Conservation (phyloP, 1,140 invertebrate species). For the Macrostomum lignano region DNA sequence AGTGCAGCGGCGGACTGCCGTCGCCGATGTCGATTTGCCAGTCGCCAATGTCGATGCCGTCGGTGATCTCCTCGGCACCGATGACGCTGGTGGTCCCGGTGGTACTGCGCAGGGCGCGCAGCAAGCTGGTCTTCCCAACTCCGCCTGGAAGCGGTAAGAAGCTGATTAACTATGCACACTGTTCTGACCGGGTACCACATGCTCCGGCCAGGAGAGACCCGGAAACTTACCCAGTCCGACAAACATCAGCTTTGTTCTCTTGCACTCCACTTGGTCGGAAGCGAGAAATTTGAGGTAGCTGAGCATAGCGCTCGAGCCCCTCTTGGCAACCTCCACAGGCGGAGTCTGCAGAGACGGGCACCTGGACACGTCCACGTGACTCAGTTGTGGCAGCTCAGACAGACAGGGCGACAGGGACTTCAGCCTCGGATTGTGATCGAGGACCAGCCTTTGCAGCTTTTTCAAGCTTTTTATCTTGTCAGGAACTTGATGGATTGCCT, state of each 20-base stretch:
- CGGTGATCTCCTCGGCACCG: slow-evolving; percentile 12
- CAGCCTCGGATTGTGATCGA: no score
- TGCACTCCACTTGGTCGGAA: slow-evolving; percentile 15
- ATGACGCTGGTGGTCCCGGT: slow-evolving; percentile 10
- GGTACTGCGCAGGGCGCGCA: slow-evolving; percentile 5
- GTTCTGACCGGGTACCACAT: no score
- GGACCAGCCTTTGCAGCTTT: no score
- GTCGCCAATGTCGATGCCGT: slow-evolving; percentile 20
- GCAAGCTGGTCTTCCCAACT: slow-evolving; percentile 23
- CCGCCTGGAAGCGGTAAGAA: no score
- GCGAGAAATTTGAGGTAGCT: slow-evolving; percentile 16
- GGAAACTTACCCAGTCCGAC: no score
- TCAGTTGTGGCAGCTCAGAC: slow-evolving; percentile 14
- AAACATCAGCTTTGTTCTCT: slow-evolving; percentile 24
- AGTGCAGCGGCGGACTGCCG: slow-evolving; percentile 7
- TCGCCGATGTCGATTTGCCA: slow-evolving; percentile 12
- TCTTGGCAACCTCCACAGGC: slow-evolving; percentile 16
- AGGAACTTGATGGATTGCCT: no score
- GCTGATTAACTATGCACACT: no score
- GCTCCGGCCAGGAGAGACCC: no score
- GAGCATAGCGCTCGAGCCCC: slow-evolving; percentile 14
- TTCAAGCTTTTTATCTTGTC: no score
- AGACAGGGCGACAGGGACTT: no score
- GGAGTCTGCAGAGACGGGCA: slow-evolving; percentile 21
- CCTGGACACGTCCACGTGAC: no score